Evolutionary conservation across 2,113 vertebrate genomes (phyloP).

Genomic region (Myrmecophaga tridactyla): DNA sequence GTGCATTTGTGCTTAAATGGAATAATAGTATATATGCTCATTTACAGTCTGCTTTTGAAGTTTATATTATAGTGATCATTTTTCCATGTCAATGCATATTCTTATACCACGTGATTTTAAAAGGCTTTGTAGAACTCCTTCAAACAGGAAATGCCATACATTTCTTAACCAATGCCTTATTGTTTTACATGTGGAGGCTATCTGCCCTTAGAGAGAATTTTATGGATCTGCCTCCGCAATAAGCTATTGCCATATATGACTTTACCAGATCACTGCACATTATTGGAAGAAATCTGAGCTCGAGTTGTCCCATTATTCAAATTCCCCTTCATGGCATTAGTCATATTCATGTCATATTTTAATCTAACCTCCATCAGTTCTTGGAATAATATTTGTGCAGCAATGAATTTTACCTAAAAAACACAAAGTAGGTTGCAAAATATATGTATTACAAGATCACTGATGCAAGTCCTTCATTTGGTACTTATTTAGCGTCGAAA

Average conservation of each 20-base stretch:
- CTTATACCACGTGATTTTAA: neutral
- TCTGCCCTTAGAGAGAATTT: neutral
- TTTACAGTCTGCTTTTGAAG: neutral
- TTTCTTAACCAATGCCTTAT: neutral
- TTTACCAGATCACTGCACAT: neutral
- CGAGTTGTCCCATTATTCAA: constrained; percentile 41
- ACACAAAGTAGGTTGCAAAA: too few species aligned
- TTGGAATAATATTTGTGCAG: too few species aligned
- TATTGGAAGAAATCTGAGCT: constrained; percentile 4
- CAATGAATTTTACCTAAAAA: too few species aligned
- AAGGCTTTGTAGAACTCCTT: constrained; percentile 3
- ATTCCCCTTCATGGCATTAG: too few species aligned
- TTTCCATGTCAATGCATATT: neutral
- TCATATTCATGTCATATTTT: too few species aligned
- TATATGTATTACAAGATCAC: too few species aligned
- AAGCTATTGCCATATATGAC: neutral
- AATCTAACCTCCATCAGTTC: too few species aligned
- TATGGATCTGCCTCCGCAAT: neutral
- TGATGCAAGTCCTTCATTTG: too few species aligned
- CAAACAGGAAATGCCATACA: neutral
- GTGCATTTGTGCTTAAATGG: neutral
- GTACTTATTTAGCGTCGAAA: too few species aligned
- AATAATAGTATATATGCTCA: neutral
- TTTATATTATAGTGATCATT: neutral
- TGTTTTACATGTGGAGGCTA: neutral